Evolutionary conservation across 2,113 vertebrate species (phyloP).

Genomic region (Ciconia boyciana): DNA sequence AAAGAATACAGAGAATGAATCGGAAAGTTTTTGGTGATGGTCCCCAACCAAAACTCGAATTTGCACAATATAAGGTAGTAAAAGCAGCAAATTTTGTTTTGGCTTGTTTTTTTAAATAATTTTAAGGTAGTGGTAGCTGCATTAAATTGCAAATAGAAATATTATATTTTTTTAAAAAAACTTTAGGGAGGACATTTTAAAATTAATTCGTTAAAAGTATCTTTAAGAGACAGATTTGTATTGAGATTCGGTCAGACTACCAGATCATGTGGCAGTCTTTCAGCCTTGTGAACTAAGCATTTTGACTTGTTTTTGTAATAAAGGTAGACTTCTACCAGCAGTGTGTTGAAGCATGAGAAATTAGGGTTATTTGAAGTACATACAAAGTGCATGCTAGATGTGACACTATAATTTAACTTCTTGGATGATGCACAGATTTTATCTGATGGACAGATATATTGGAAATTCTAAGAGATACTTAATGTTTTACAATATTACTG

Average conservation of each 20-base stretch:
- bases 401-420: neutral
- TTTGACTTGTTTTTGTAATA: neutral
- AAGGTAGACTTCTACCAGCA: neutral
- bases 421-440: neutral
- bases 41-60: constrained; percentile 81
- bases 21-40: constrained; percentile 80
- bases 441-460: neutral
- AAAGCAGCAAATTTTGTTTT: neutral
- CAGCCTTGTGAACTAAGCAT: neutral
- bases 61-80: constrained; percentile 84
- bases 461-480: neutral
- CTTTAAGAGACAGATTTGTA: neutral
- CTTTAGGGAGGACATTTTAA: neutral
- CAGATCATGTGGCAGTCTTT: neutral
- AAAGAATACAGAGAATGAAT: constrained; percentile 75
- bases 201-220: neutral
- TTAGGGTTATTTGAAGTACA: neutral
- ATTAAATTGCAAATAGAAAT: neutral
- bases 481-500: neutral
- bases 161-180: neutral
- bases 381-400: neutral
- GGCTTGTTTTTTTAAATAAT: neutral
- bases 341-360: neutral
- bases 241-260: neutral
- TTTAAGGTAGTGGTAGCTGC: neutral